These are phyloP conservation scores for Bombus confusus DNA, from an alignment of 1,140 invertebrate species.

Conservation along the genomic window DNA sequence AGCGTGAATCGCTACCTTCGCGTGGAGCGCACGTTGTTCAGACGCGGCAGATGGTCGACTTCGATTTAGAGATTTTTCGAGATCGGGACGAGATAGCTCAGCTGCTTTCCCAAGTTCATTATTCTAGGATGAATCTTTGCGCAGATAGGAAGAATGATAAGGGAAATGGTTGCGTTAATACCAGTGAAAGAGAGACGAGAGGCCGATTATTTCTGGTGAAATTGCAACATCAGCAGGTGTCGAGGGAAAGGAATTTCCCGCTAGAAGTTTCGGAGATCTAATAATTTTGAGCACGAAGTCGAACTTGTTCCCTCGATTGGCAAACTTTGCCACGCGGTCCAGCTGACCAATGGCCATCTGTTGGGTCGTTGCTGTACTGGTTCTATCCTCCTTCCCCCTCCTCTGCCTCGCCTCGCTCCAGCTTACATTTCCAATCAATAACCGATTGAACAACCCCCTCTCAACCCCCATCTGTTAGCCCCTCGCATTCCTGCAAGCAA, in stretches of 20 bases:
- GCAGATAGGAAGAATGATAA: background rate
- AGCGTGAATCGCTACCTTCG: conserved; percentile 32
- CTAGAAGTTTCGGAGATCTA: conserved; percentile 11
- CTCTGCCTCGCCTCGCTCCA: conserved; percentile 49
- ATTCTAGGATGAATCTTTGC: background rate
- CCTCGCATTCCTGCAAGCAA: conserved; percentile 73
- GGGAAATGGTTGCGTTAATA: background rate
- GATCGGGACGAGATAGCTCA: background rate
- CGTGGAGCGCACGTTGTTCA: no score
- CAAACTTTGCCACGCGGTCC: conserved; percentile 53
- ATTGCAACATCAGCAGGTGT: conserved; percentile 30
- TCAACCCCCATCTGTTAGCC: conserved; percentile 60
- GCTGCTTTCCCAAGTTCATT: background rate
- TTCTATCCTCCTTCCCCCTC: conserved; percentile 44
- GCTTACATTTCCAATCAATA: conserved; percentile 82
- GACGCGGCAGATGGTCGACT: conserved; percentile 26
- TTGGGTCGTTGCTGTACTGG: conserved; percentile 73
- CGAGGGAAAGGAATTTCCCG: background rate
- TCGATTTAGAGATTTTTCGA: background rate
- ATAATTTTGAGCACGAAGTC: conserved; percentile 34
- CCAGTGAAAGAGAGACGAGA: no score
- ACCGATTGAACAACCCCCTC: conserved; percentile 79
- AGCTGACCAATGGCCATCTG: conserved; percentile 79
- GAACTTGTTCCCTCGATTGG: conserved; percentile 63
- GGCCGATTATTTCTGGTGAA: background rate